Base-by-base conservation (phyloP, 2,113 vertebrate species). In the Xerus inauris region DNA sequence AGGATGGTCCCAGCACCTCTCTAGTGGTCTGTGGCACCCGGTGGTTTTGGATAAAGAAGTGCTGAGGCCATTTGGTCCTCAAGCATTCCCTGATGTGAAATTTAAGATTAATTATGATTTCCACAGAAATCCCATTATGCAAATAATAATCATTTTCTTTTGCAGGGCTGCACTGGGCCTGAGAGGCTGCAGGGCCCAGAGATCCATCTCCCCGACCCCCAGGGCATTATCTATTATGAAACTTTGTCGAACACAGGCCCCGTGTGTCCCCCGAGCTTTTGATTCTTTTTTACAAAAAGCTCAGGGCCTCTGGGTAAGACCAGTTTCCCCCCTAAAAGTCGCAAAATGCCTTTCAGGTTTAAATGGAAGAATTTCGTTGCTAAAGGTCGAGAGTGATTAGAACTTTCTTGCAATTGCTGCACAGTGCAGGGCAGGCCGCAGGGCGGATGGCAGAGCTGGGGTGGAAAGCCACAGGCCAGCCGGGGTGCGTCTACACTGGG, bases 51-150 rank as follows among this genome's bases (percentile, higher is more conserved):
- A 71, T 26, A 59, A 38, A 91, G 84, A 73, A 51, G 67, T 13
- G 42, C 14, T 3, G 62, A 28, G 20, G 42, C 28, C 7, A 3
- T 62, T 83, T 67, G 51, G 59, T 72, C 42, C 24, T 8, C 1
- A 1, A 62, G 20, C 6, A 85, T 24, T 85, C 51, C 16, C 94
- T 51, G 67, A 87, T 54, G 51, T 6, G 94, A 94, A 73, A 65
- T 62, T 75, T 38, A 93, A 89, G 94, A 95, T 89, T 84, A 81
- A 93, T 88, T 72, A 62, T 82, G 86, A 85, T 51, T 90, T 81
- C 77, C n/a, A 30, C 51, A 83, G 87, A 79, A 95, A 87, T 24
- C 42, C 73, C 89, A 97, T 89, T 91, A 93, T 87, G 96, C 87
- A 91, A 94, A 92, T 71, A 62, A 49, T 22, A 26, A 89, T 59